These are phyloP conservation scores for Phrixothrix hirtus DNA, from an alignment of 2,888 invertebrate species.

Conservation along the genomic window DNA sequence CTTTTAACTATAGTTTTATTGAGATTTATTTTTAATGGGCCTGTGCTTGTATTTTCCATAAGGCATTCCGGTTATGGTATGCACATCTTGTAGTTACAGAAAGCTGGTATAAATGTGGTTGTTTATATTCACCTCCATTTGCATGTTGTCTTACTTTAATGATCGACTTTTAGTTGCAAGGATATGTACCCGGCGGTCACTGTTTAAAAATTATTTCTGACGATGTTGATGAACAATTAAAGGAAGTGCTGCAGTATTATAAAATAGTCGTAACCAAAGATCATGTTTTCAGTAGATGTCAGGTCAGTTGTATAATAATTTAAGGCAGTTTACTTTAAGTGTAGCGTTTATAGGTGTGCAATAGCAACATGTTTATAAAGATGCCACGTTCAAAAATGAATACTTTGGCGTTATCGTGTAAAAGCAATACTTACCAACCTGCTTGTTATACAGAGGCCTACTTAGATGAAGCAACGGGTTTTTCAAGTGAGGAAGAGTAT, in stretches of 20 bases:
- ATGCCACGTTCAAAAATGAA: conserved; percentile 54
- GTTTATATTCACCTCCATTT: background rate
- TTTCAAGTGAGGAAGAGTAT: conserved; percentile 51
- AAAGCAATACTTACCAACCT: conserved; percentile 14
- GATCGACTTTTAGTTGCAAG: conserved; percentile 46
- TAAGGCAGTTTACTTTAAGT: background rate
- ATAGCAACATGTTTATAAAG: conserved; percentile 56
- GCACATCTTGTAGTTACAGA: too few species aligned
- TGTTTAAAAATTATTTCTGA: conserved; percentile 65
- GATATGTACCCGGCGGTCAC: conserved; percentile 60
- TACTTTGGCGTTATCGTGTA: conserved; percentile 42
- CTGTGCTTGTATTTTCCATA: background rate
- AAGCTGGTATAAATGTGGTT: background rate
- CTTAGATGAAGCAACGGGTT: conserved; percentile 52
- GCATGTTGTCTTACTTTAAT: background rate
- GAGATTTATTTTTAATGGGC: background rate
- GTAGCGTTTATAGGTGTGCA: conserved; percentile 55
- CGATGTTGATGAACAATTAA: conserved; percentile 64
- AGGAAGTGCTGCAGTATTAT: conserved; percentile 68
- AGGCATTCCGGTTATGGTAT: too few species aligned
- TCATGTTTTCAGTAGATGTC: conserved; percentile 74
- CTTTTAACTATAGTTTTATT: background rate
- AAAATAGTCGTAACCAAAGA: conserved; percentile 65
- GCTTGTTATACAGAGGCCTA: conserved; percentile 35
- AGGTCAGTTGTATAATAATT: conserved; percentile 52